These are phyloP conservation scores for Fulica atra DNA, from an alignment of 2,113 vertebrate genomes.

Conservation along the genomic window DNA sequence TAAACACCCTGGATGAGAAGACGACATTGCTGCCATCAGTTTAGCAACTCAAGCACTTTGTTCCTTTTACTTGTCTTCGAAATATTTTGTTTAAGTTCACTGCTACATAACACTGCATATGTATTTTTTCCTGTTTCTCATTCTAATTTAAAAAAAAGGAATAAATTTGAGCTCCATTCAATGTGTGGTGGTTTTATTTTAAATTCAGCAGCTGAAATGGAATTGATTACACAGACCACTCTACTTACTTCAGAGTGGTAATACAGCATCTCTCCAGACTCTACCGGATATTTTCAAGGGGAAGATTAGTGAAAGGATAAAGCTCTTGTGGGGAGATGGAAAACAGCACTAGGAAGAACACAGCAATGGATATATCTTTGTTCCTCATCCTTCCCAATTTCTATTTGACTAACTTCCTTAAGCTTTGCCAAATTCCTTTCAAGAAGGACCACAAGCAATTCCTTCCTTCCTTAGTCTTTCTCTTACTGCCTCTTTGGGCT, in stretches of 20 bases:
- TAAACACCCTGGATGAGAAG: neutral
- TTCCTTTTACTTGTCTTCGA: neutral
- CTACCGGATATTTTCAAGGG: neutral
- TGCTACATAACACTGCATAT: neutral
- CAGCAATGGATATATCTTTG: neutral
- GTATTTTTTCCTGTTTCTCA: neutral
- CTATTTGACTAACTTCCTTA: neutral
- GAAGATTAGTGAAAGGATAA: neutral
- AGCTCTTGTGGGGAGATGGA: neutral
- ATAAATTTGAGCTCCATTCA: neutral
- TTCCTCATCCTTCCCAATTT: neutral
- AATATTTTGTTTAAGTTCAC: conserved; percentile 16
- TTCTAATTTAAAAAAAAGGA: neutral
- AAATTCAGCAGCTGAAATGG: neutral
- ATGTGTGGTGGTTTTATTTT: neutral
- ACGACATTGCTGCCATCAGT: neutral
- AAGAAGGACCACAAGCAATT: neutral
- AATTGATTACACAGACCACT: neutral
- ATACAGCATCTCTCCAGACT: neutral
- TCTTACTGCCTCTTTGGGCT: neutral
- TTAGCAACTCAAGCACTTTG: neutral
- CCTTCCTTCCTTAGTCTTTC: neutral
- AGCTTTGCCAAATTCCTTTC: conserved; percentile 22
- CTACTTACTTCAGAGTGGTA: neutral
- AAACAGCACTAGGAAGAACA: neutral